These are phyloP conservation scores for Dicrostonyx torquatus DNA, from an alignment of 2,797 vertebrate species.

Conservation along the genomic window DNA sequence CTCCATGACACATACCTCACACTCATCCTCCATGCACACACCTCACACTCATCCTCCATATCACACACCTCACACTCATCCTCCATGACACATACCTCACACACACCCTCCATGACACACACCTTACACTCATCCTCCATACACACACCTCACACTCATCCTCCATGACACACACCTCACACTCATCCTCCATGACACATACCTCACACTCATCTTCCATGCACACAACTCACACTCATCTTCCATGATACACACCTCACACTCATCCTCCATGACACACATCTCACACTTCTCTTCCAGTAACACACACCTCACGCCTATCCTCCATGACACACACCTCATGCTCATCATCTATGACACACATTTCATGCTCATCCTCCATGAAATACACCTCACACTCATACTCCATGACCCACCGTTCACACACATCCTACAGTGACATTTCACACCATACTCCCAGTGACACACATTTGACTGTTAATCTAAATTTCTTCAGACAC, in stretches of 20 bases:
- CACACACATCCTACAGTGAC: not conserved
- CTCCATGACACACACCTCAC: too few relatives aligned
- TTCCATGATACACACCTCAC: not conserved
- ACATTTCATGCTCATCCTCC: too few relatives aligned
- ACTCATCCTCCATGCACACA: not conserved
- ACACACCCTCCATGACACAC: not conserved
- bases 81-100: not conserved
- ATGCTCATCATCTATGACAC: too few relatives aligned
- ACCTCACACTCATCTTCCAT: not conserved
- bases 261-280: not conserved
- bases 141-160: too few relatives aligned
- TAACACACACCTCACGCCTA: not conserved
- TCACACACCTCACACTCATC: not conserved
- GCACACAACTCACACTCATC: not conserved
- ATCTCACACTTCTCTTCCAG: not conserved
- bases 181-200: not conserved
- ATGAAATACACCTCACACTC: too few relatives aligned
- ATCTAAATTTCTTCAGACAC: not conserved
- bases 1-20: not conserved
- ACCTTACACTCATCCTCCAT: too few relatives aligned
- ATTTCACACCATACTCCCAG: not conserved
- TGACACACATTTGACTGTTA: not conserved
- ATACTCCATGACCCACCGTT: too few relatives aligned
- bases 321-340: not conserved
- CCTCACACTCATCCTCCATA: not conserved